A percentile compares a stretch with the other conserved stretches of the same genome.
Evolutionary conservation across 2,797 vertebrate species (phyloP).

Genomic region (Enteromius anoplus): DNA sequence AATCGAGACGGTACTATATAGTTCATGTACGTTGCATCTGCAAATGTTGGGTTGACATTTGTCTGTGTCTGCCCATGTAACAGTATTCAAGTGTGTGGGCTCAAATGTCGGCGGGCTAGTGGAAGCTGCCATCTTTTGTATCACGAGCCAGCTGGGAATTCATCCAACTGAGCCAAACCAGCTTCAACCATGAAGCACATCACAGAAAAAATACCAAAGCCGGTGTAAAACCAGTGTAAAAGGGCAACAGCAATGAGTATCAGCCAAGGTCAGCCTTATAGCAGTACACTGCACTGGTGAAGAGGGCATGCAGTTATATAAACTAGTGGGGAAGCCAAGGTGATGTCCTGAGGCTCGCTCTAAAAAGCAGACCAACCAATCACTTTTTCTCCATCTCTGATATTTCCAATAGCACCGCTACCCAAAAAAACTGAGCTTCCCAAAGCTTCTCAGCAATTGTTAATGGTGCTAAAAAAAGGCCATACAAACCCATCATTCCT

Average conservation of each 20-base stretch:
- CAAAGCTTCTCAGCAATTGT: neutral
- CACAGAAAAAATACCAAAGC: neutral
- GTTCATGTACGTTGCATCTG: neutral
- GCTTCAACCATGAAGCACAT: neutral
- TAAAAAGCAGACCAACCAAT: neutral
- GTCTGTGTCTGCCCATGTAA: constrained; percentile 11
- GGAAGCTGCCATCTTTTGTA: neutral
- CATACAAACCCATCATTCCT: neutral
- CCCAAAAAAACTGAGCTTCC: neutral
- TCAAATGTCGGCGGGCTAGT: neutral
- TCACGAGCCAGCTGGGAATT: neutral
- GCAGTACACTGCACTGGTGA: neutral
- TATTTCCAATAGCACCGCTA: neutral
- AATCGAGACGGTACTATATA: neutral
- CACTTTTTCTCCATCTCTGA: neutral
- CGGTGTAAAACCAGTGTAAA: neutral
- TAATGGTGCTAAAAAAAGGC: constrained; percentile 1
- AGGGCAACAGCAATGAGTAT: neutral
- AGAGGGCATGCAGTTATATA: constrained; percentile 12
- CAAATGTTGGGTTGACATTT: constrained; percentile 22
- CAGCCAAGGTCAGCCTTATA: neutral
- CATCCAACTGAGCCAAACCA: neutral
- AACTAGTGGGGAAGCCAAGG: constrained; percentile 13
- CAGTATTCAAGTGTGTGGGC: constrained; percentile 18
- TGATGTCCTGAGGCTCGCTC: neutral